phyloP scores from a whole-genome alignment of 2,888 invertebrate genomes.

The Dendrolimus pini region DNA sequence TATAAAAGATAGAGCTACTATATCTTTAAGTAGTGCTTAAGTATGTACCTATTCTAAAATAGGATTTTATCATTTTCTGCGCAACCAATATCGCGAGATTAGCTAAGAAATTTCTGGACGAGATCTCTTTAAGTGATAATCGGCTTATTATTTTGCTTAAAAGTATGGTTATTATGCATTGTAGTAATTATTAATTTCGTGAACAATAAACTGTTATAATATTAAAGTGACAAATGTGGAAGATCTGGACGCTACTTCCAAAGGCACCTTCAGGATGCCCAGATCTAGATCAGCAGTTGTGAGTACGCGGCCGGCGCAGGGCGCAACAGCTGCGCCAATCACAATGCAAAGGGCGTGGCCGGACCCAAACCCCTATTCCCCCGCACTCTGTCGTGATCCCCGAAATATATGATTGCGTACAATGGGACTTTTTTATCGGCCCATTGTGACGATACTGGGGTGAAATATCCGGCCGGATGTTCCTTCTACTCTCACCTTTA shows the following conservation, averaged over 20 bases:
- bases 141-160: too few species aligned
- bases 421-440: conserved; percentile 69
- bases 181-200: too few species aligned
- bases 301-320: conserved; percentile 36
- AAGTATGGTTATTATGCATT: too few species aligned
- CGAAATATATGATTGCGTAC: conserved; percentile 69
- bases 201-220: too few species aligned
- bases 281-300: conserved; percentile 29
- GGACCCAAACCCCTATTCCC: conserved; percentile 34
- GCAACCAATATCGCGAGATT: too few species aligned
- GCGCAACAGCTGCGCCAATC: conserved; percentile 73
- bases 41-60: too few species aligned
- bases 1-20: too few species aligned
- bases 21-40: too few species aligned
- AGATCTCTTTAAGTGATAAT: too few species aligned
- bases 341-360: conserved; percentile 70
- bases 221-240: too few species aligned
- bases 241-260: neutral
- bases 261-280: conserved; percentile 11
- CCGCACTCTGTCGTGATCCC: conserved; percentile 51
- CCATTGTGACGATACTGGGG: conserved; percentile 67
- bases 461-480: conserved; percentile 76
- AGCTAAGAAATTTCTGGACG: too few species aligned
- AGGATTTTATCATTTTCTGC: too few species aligned
- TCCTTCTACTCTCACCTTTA: conserved; percentile 64